These are phyloP conservation scores for Hyperopisus bebe DNA, from an alignment of 2,113 vertebrate genomes.

Conservation along the genomic window DNA sequence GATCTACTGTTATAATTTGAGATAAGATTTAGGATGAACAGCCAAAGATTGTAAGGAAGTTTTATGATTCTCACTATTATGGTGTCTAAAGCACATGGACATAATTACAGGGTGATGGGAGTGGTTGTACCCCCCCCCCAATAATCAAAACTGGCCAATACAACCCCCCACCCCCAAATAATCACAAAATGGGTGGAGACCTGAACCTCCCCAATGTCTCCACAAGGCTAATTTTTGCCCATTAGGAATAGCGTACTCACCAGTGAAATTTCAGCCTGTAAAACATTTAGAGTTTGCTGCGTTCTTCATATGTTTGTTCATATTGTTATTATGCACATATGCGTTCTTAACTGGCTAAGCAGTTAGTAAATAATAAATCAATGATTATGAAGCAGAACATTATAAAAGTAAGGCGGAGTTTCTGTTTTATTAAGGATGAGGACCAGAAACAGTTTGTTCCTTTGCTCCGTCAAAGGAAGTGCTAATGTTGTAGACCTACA, in stretches of 20 bases:
- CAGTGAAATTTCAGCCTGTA: background rate
- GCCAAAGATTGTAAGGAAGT: background rate
- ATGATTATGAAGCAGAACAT: background rate
- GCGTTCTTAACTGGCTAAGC: background rate
- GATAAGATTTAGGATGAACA: background rate
- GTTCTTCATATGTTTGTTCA: background rate
- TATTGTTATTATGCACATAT: background rate
- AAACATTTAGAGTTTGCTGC: background rate
- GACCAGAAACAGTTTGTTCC: background rate
- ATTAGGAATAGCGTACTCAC: background rate
- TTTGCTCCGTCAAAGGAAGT: background rate
- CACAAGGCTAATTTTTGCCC: background rate
- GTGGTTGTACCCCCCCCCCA: background rate
- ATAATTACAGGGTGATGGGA: no score
- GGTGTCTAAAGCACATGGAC: background rate
- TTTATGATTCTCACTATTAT: background rate
- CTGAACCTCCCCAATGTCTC: background rate
- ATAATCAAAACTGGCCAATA: background rate
- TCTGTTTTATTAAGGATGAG: background rate
- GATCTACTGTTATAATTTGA: background rate
- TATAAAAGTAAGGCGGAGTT: background rate
- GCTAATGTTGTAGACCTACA: background rate
- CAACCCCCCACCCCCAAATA: background rate
- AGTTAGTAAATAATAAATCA: background rate
- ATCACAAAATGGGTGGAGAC: background rate